These are phyloP conservation scores for Drosophila pegasa DNA, from an alignment of 2,888 invertebrate genomes.

Conservation along the genomic window DNA sequence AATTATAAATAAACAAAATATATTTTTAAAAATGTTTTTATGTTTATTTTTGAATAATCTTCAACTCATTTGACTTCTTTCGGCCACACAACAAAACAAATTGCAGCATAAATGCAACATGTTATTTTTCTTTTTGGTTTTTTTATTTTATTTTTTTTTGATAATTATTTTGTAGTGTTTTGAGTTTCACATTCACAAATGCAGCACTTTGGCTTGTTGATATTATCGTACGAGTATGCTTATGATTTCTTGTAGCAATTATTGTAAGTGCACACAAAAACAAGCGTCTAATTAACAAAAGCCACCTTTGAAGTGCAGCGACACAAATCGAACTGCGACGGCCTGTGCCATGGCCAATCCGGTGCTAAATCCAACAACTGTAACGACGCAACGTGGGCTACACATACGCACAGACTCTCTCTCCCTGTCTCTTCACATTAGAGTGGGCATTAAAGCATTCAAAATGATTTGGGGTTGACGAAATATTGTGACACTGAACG, in stretches of 20 bases:
- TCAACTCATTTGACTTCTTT: conserved; percentile 17
- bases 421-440: conserved; percentile 4
- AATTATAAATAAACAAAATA: conserved; percentile 66
- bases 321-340: conserved; percentile 42
- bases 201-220: conserved; percentile 54
- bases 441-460: conserved; percentile 6
- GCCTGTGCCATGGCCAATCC: conserved; percentile 8
- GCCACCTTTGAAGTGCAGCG: conserved; percentile 70
- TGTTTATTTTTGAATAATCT: conserved; percentile 37
- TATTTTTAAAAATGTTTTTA: conserved; percentile 29
- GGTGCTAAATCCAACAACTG: conserved; percentile 16
- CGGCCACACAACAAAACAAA: conserved; percentile 13
- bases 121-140: too few species aligned
- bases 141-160: neutral
- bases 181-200: conserved; percentile 42
- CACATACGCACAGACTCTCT: neutral
- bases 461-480: conserved; percentile 7
- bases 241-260: conserved; percentile 67
- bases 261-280: conserved; percentile 70
- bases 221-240: conserved; percentile 31
- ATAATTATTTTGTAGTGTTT: conserved; percentile 28
- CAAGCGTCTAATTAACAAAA: conserved; percentile 70
- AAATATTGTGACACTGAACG: conserved; percentile 7
- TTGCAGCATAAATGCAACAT: conserved; percentile 7
- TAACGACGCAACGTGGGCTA: conserved; percentile 27